phyloP scores from a whole-genome alignment of 2,888 invertebrate genomes.

The Callyntrura guangdongensis region DNA sequence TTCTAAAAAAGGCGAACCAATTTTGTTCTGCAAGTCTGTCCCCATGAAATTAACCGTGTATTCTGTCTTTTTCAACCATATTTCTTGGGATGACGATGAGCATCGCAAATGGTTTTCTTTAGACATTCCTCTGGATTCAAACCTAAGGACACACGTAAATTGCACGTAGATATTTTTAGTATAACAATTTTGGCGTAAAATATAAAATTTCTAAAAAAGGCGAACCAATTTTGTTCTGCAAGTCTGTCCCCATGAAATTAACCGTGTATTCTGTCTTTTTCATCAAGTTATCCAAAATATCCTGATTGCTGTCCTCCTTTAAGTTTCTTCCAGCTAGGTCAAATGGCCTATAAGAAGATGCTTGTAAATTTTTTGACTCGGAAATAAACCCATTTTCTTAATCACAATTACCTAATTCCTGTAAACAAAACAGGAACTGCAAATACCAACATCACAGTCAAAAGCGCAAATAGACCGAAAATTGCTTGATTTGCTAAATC shows the following conservation, averaged over 20 bases:
- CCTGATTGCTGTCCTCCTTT: constrained; percentile 47
- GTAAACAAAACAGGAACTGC: constrained; percentile 84
- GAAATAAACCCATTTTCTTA: too few relatives aligned
- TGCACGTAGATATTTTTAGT: too few relatives aligned
- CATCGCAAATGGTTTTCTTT: constrained; percentile 84
- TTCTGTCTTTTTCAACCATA: constrained; percentile 82
- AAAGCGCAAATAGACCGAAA: constrained; percentile 83
- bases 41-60: constrained; percentile 84
- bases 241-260: constrained; percentile 84
- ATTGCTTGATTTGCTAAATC: constrained; percentile 84
- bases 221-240: constrained; percentile 82
- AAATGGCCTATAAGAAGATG: constrained; percentile 67
- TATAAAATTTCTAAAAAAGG: too few relatives aligned
- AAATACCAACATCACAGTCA: constrained; percentile 83
- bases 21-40: constrained; percentile 82
- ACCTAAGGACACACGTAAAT: too few relatives aligned
- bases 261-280: constrained; percentile 76
- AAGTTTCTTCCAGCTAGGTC: constrained; percentile 80
- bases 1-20: constrained; percentile 66
- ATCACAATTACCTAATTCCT: constrained; percentile 79
- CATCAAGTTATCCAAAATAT: constrained; percentile 81
- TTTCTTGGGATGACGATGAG: constrained; percentile 82
- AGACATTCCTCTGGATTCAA: constrained; percentile 83
- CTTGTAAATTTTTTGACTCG: too few relatives aligned
- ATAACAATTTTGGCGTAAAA: too few relatives aligned